Evolutionary conservation across 2,888 invertebrate genomes (phyloP).

Genomic region (Volucella zonaria): DNA sequence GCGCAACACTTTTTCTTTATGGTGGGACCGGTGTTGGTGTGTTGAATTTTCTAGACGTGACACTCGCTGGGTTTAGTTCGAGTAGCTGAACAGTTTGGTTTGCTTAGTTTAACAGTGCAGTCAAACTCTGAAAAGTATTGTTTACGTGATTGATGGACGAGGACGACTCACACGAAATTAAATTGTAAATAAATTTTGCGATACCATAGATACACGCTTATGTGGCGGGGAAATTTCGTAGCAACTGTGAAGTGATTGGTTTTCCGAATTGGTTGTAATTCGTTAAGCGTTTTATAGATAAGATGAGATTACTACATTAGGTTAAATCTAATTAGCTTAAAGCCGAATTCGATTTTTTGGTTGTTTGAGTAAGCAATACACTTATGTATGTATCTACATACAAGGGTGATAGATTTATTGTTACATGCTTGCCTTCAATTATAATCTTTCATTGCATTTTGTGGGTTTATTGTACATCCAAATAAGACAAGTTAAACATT

Average conservation of each 20-base stretch:
- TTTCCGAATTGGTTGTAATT: not conserved
- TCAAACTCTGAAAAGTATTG: no score
- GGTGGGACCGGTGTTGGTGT: not conserved
- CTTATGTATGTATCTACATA: no score
- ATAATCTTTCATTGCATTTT: no score
- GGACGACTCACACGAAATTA: no score
- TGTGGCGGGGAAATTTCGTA: not conserved
- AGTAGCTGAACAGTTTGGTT: not conserved
- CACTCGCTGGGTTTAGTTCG: not conserved
- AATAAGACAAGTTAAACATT: no score
- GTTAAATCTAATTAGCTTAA: not conserved
- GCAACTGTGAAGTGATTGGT: not conserved
- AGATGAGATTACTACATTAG: conserved; percentile 8
- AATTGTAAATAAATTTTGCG: not conserved
- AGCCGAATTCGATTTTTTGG: not conserved
- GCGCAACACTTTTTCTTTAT: not conserved
- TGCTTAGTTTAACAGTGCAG: not conserved
- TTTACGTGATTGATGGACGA: not conserved
- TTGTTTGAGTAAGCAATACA: no score
- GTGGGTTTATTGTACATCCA: no score
- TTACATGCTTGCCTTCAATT: no score
- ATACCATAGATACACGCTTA: not conserved
- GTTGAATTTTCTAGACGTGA: conserved; percentile 5
- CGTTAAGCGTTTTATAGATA: conserved; percentile 9
- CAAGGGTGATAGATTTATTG: not conserved